Percentiles rank a stretch among this genome's conserved stretches.
Conservation (phyloP, 2,797 vertebrate genomes). For the Psittacula derbiana region DNA sequence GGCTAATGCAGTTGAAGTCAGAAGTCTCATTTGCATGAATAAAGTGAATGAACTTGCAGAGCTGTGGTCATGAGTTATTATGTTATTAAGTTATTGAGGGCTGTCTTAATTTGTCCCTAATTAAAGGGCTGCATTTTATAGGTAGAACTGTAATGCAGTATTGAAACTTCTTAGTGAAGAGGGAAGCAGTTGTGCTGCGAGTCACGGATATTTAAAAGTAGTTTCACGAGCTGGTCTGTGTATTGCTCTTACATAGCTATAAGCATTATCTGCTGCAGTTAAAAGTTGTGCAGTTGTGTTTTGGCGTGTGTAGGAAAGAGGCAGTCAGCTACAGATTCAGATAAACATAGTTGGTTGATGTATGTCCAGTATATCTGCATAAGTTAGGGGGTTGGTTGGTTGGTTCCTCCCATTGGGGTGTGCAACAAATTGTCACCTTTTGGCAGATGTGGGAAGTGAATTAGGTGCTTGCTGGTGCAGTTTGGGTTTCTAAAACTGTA, state of each 20-base stretch:
- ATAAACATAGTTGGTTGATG: background rate
- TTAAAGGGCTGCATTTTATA: background rate
- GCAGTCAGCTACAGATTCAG: background rate
- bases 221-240: background rate
- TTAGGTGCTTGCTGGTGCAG: background rate
- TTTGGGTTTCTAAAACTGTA: background rate
- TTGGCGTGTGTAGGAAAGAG: background rate
- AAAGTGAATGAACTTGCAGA: background rate
- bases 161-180: background rate
- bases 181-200: background rate
- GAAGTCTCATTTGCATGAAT: background rate
- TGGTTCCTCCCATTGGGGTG: background rate
- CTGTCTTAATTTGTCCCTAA: background rate
- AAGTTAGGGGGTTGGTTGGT: background rate
- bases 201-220: background rate
- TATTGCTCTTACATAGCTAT: background rate
- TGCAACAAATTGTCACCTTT: background rate
- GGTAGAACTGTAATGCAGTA: background rate
- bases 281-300: background rate
- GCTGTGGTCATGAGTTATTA: background rate
- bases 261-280: background rate
- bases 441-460: fast-evolving
- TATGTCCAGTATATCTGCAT: background rate
- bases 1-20: background rate
- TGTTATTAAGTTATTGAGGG: background rate